Conservation (phyloP, 2,888 invertebrate genomes). For the Scaptomyza polygonia region DNA sequence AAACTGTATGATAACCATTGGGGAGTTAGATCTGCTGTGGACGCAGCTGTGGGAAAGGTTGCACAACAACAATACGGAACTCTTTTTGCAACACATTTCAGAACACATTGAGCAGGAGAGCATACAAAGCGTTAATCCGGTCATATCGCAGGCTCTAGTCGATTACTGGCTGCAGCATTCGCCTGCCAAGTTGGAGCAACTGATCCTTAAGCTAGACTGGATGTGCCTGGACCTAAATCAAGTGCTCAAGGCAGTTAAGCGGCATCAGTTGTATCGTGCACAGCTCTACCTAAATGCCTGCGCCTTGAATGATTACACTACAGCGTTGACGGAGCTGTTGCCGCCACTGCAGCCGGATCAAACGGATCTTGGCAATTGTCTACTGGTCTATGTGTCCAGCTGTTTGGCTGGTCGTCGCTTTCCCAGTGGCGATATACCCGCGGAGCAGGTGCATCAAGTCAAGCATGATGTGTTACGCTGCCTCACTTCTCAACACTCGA, state of each 20-base stretch:
- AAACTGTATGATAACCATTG: constrained; percentile 83
- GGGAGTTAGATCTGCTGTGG: constrained; percentile 86
- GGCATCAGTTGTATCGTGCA: constrained; percentile 82
- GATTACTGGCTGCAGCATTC: constrained; percentile 87
- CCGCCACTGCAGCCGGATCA: constrained; percentile 85
- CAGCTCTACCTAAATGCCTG: constrained; percentile 90
- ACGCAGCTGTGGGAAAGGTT: constrained; percentile 87
- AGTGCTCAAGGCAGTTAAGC: constrained; percentile 84
- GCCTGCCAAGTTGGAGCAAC: constrained; percentile 88
- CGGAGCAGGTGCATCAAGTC: constrained; percentile 87
- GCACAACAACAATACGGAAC: constrained; percentile 85
- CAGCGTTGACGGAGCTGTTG: constrained; percentile 89
- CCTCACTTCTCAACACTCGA: constrained; percentile 89
- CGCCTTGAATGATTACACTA: constrained; percentile 90
- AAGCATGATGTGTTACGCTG: constrained; percentile 90
- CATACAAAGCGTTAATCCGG: constrained; percentile 87
- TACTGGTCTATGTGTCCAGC: constrained; percentile 93
- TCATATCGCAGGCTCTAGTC: constrained; percentile 90
- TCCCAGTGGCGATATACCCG: constrained; percentile 90
- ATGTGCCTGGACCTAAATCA: constrained; percentile 91
- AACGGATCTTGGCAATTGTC: constrained; percentile 90
- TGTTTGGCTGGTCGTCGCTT: constrained; percentile 94
- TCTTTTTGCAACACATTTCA: constrained; percentile 89
- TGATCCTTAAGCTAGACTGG: constrained; percentile 90
- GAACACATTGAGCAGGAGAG: constrained; percentile 89